These are phyloP conservation scores for Autographa gamma DNA, from an alignment of 2,888 invertebrate species.

Conservation along the genomic window DNA sequence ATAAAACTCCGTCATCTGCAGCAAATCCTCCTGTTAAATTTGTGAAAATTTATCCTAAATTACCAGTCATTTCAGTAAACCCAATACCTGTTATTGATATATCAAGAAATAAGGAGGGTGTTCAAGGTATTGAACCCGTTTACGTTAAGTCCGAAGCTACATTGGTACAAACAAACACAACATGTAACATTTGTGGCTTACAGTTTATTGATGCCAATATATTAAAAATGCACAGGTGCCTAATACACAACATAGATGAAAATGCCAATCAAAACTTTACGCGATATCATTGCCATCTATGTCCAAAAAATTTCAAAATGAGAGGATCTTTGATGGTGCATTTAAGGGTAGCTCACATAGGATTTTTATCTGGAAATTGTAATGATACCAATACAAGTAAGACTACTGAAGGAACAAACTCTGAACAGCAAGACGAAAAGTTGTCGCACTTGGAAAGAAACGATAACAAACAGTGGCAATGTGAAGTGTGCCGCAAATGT, in stretches of 20 bases:
- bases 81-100: constrained; percentile 79
- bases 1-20: constrained; percentile 73
- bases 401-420: constrained; percentile 51
- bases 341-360: constrained; percentile 93
- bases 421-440: constrained; percentile 64
- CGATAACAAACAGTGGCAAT: constrained; percentile 95
- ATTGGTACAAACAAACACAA: constrained; percentile 72
- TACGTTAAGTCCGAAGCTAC: constrained; percentile 73
- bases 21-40: constrained; percentile 78
- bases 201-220: constrained; percentile 92
- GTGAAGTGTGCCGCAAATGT: constrained; percentile 94
- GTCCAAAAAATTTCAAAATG: constrained; percentile 94
- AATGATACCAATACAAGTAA: constrained; percentile 57
- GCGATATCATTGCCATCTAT: constrained; percentile 92
- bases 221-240: constrained; percentile 92
- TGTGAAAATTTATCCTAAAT: constrained; percentile 85
- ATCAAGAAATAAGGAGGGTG: constrained; percentile 64
- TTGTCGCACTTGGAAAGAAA: constrained; percentile 69
- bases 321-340: constrained; percentile 95
- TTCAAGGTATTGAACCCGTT: constrained; percentile 64
- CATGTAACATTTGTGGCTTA: constrained; percentile 92
- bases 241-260: constrained; percentile 90
- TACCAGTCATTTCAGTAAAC: constrained; percentile 79
- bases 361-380: constrained; percentile 79
- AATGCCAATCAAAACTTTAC: constrained; percentile 76